A percentile compares a stretch with the other conserved stretches of the same genome.
Evolutionary conservation across 2,113 vertebrate genomes (phyloP).

Genomic region (Smithornis capensis): DNA sequence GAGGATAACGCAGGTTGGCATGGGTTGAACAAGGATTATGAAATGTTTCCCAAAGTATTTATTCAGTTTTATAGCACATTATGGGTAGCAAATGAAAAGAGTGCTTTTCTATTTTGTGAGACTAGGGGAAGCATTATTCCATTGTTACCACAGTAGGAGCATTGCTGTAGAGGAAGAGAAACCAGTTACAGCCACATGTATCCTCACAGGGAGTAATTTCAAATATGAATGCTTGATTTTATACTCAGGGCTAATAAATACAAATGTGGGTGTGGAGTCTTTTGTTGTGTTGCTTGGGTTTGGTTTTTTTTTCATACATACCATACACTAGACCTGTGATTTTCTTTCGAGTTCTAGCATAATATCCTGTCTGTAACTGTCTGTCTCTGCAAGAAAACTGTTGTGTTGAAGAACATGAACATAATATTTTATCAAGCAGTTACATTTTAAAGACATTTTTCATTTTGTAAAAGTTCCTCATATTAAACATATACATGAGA

Average conservation of each 20-base stretch:
- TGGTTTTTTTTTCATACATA: too few relatives aligned
- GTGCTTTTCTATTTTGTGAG: not conserved
- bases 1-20: not conserved
- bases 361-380: not conserved
- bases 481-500: not conserved
- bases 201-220: not conserved
- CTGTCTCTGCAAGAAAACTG: not conserved
- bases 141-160: not conserved
- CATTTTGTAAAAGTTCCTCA: not conserved
- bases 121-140: not conserved
- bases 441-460: not conserved
- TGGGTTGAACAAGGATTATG: accelerated
- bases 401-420: not conserved
- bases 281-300: too few relatives aligned
- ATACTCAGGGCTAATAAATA: not conserved
- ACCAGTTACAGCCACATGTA: not conserved
- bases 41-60: not conserved
- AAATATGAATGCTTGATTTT: not conserved
- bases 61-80: not conserved
- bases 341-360: not conserved
- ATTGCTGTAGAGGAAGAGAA: not conserved
- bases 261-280: not conserved
- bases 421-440: not conserved
- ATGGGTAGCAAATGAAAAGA: not conserved
- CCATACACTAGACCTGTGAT: not conserved